phyloP scores from a whole-genome alignment of 1,140 invertebrate species.

The Asbolus verrucosus region DNA sequence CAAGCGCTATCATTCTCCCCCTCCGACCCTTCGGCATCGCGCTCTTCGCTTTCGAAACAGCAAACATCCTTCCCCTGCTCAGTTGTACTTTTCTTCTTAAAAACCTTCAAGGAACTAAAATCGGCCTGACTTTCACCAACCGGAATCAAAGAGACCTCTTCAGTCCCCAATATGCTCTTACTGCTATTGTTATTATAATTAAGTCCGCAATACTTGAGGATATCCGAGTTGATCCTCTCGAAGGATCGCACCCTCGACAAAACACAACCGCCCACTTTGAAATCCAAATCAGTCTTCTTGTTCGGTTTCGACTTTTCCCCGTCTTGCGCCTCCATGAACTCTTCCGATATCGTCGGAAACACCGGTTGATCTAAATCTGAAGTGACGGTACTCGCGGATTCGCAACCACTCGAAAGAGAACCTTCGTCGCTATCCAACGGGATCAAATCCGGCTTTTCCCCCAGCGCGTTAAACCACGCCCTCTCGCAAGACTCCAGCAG shows the following conservation, averaged over 20 bases:
- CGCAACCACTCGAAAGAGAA: conserved; percentile 82
- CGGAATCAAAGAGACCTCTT: conserved; percentile 63
- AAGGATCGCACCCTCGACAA: conserved; percentile 56
- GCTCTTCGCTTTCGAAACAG: conserved; percentile 53
- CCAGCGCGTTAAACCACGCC: conserved; percentile 56
- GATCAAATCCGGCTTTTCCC: conserved; percentile 56
- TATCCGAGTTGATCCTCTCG: conserved; percentile 54
- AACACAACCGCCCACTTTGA: conserved; percentile 62
- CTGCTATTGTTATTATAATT: conserved; percentile 50
- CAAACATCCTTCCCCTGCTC: background rate
- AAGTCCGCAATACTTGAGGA: conserved; percentile 53
- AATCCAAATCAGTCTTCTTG: conserved; percentile 61
- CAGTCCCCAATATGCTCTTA: conserved; percentile 55
- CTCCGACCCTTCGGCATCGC: conserved; percentile 63
- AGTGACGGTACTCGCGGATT: conserved; percentile 80
- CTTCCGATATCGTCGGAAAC: conserved; percentile 64
- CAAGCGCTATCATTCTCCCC: conserved; percentile 70
- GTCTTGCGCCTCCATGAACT: conserved; percentile 49
- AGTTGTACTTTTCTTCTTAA: conserved; percentile 53
- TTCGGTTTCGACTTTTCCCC: conserved; percentile 49
- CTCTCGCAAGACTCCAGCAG: conserved; percentile 59
- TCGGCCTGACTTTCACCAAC: conserved; percentile 62
- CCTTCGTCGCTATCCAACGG: conserved; percentile 75
- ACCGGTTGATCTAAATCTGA: conserved; percentile 59
- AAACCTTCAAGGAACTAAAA: conserved; percentile 65